Percentiles rank a stretch among this genome's conserved stretches.
These are phyloP conservation scores for Lonchura striata DNA, from an alignment of 2,113 vertebrate species.

Conservation along the genomic window DNA sequence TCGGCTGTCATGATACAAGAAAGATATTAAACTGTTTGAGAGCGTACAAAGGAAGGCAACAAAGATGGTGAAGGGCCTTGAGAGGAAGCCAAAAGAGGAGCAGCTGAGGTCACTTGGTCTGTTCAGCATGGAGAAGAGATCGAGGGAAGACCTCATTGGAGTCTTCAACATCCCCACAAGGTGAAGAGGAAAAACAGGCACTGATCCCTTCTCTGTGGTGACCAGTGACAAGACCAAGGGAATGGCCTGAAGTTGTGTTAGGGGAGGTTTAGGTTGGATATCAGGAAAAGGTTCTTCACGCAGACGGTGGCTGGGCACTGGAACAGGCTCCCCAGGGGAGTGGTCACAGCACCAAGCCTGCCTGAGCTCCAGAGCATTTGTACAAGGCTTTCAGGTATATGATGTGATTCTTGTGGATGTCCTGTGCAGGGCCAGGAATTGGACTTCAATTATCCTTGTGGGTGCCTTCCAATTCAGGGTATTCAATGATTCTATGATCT, in stretches of 20 bases:
- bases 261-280: neutral
- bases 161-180: neutral
- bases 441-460: neutral
- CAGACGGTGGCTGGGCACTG: neutral
- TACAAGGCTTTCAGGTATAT: neutral
- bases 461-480: neutral
- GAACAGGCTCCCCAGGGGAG: neutral
- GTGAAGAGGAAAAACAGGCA: neutral
- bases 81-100: neutral
- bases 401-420: neutral
- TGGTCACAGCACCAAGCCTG: neutral
- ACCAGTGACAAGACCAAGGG: neutral
- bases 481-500: neutral
- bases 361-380: accelerated
- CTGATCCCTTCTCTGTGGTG: neutral
- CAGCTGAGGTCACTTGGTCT: neutral
- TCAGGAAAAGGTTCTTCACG: neutral
- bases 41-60: accelerated
- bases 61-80: neutral
- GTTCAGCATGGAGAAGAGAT: neutral
- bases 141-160: neutral
- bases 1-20: neutral
- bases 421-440: neutral
- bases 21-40: neutral
- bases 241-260: neutral